Evolutionary conservation across 2,888 invertebrate genomes (phyloP).

Genomic region (Glaucopsyche alexis): DNA sequence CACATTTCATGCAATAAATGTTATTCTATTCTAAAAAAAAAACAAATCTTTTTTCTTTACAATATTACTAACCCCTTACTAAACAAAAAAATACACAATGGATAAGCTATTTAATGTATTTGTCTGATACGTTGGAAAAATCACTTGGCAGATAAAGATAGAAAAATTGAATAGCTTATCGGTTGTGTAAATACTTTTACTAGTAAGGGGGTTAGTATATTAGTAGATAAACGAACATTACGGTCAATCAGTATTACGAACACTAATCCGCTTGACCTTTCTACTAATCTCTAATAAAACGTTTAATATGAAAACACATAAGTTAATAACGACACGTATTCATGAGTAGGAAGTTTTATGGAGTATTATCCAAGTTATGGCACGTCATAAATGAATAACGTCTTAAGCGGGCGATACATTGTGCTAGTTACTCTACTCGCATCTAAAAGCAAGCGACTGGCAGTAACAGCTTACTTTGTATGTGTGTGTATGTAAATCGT

Average conservation of each 20-base stretch:
- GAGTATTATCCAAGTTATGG: constrained; percentile 41
- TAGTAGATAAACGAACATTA: not conserved
- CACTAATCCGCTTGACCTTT: constrained; percentile 13
- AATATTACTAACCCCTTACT: no score
- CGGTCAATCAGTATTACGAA: not conserved
- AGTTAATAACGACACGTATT: constrained; percentile 39
- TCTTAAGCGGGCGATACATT: constrained; percentile 31
- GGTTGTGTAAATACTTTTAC: no score
- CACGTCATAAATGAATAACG: constrained; percentile 43
- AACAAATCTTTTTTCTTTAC: no score
- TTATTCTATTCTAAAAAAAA: no score
- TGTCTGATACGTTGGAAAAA: no score
- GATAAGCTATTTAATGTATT: no score
- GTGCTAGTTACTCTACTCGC: constrained; percentile 5
- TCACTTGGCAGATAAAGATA: no score
- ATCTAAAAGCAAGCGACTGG: not conserved
- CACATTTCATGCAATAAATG: no score
- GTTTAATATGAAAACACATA: constrained; percentile 19
- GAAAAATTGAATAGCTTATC: no score
- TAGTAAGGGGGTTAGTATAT: no score
- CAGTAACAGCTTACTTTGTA: not conserved
- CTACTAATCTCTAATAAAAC: not conserved
- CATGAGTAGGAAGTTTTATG: constrained; percentile 42
- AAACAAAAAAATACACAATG: no score
- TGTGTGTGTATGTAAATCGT: not conserved